Conservation (phyloP, 2,113 vertebrate species). For the Shinisaurus crocodilurus region DNA sequence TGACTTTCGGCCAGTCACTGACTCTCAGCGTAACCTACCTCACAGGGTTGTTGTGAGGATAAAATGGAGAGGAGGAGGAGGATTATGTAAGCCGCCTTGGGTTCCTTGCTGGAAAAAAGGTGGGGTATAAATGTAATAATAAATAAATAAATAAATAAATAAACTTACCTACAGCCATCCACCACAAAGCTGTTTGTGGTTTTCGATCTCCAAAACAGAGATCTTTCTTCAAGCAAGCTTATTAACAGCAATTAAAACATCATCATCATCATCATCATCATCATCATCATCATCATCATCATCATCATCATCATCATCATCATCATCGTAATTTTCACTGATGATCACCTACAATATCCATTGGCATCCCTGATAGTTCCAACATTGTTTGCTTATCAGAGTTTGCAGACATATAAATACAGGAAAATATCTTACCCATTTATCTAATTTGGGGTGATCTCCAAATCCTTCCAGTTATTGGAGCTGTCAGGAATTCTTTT, state of each 20-base stretch:
- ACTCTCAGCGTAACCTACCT: too few species aligned
- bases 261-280: background rate
- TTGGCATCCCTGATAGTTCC: background rate
- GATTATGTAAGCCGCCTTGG: too few species aligned
- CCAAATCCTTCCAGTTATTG: background rate
- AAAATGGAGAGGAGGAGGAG: too few species aligned
- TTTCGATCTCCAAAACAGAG: background rate
- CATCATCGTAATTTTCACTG: background rate
- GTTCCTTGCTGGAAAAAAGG: too few species aligned
- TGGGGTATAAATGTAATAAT: too few species aligned
- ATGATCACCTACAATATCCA: background rate
- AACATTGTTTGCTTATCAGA: background rate
- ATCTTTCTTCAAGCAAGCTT: background rate
- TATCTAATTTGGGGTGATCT: background rate
- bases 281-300: background rate
- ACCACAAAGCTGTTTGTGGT: background rate
- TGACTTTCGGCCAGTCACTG: too few species aligned
- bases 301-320: background rate
- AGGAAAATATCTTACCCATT: background rate
- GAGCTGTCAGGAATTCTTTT: constrained; percentile 5
- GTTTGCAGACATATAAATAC: background rate
- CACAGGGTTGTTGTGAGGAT: too few species aligned
- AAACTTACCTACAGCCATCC: too few species aligned
- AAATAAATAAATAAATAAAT: too few species aligned
- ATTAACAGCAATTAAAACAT: background rate